Base-by-base conservation (phyloP, 2,113 vertebrate genomes). In the Amphiprion ocellaris region DNA sequence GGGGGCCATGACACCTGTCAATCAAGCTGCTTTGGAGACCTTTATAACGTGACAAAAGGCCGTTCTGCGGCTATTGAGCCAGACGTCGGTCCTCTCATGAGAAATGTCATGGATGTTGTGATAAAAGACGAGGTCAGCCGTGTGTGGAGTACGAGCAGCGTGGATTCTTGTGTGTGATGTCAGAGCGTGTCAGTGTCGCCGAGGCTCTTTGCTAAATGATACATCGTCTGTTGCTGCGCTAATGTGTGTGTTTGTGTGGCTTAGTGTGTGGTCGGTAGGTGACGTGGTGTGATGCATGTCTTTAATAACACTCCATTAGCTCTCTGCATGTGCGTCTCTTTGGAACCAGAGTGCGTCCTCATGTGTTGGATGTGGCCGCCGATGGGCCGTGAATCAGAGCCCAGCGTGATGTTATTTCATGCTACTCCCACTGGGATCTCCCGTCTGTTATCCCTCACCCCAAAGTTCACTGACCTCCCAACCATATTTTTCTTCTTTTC, bases 291-390 rank as follows among this genome's bases (percentile, higher is more conserved):
- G 93, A 94, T 93, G 90, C 90, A 93, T 93, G 91, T 91, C 87
- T 94, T 93, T 92, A 94, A 94, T 94, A 94, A 94, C 83, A 87
- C 74, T 66, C 85, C 89, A 91, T 94, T 91, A 92, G 66, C 85
- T 74, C 82, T 9, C 75, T n/a, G 69, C 61, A 2, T 81, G 59
- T 61, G 69, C 66, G 69, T 60, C 44, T 82, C 39, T 30, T 65
- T 17, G 39, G 19, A 71, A 76, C 47, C 47, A 72, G 56, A 28
- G 7, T 54, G 67, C 86, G 82, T 28, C 73, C 58, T 60, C 74
- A 64, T 59, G 74, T 90, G 74, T 81, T 78, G 79, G 79, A 85
- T 89, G 71, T 54, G 64, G 78, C 54, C 5, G n/a, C 80, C 67
- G 83, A 88, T 83, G 87, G 92, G 44, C 83, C 68, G 74, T 83